Evolutionary conservation across 2,113 vertebrate species (phyloP).

Genomic region (Meles meles): DNA sequence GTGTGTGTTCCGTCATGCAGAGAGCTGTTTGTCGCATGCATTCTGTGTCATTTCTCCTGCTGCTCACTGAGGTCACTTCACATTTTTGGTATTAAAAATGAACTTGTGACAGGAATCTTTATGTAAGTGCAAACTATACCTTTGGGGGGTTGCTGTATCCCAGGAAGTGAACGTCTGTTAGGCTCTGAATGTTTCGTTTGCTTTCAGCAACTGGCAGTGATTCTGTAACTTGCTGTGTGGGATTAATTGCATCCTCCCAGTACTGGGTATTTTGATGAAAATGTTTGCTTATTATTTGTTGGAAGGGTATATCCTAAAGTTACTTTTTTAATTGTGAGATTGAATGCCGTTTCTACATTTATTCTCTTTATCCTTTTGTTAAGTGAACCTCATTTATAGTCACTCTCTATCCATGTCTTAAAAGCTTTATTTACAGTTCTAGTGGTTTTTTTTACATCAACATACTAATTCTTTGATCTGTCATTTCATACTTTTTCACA

Average conservation of each 20-base stretch:
- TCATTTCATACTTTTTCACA: neutral
- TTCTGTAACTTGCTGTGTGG: neutral
- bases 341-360: neutral
- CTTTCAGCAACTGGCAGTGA: neutral
- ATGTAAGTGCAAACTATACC: neutral
- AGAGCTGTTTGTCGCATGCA: neutral
- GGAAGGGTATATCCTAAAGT: neutral
- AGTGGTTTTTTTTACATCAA: neutral
- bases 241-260: neutral
- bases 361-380: neutral
- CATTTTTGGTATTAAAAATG: neutral
- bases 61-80: neutral
- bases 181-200: neutral
- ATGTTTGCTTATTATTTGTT: neutral
- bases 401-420: neutral
- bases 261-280: neutral
- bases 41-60: neutral
- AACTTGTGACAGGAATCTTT: neutral
- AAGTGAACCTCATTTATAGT: neutral
- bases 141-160: neutral
- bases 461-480: neutral
- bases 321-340: neutral
- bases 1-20: accelerated
- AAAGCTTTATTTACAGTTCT: neutral
- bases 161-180: neutral